Evolutionary conservation across 2,888 invertebrate genomes (phyloP), one percentile per base, ranked within the genome.

Genomic region (Amiota communis): DNA sequence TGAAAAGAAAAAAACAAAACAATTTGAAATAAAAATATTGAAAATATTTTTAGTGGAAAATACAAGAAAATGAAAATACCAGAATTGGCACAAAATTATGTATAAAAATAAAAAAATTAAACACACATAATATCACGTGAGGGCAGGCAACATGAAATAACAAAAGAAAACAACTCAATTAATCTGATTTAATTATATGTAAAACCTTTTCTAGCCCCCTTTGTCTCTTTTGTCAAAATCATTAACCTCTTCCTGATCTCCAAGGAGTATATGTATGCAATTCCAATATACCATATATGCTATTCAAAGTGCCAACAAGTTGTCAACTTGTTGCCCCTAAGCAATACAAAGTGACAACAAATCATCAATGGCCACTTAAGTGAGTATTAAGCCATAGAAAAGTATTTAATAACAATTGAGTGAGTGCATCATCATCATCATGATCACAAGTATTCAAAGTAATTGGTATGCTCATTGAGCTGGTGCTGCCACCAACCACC

Each of bases 381-480:
- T 8, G 15, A 61, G 36, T 9, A 11, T 11, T 23, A 61, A 61
- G 8, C 36, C 36, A 36, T 17, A 17, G 36, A 61, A 36, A 65
- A 67, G 36, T 36, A 36, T 61, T 36, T 61, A n/a, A 36, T 48
- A 36, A 36, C 36, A 36, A 64, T 67, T 67, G 51, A 67, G 17
- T 23, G 49, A n/a, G 15, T 10, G 13, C 17, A 57, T 51, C 6
- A 6, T 36, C 8, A 36, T 36, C 36, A 36, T 36, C 36, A 36
- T n/a, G n/a, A n/a, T 36, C 36, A 36, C 36, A 36, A 36, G 36
- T n/a, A 63, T 46, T 48, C 48, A 23, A 23, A 17, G 67, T 51
- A 67, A 67, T 67, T 51, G 67, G 20, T 67, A 51, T 67, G 48
- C 46, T 65, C 65, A 65, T 65, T 65, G 65, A 65, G 65, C 65